Conservation (phyloP, 1,140 invertebrate genomes). For the Dreissena rostriformis region DNA sequence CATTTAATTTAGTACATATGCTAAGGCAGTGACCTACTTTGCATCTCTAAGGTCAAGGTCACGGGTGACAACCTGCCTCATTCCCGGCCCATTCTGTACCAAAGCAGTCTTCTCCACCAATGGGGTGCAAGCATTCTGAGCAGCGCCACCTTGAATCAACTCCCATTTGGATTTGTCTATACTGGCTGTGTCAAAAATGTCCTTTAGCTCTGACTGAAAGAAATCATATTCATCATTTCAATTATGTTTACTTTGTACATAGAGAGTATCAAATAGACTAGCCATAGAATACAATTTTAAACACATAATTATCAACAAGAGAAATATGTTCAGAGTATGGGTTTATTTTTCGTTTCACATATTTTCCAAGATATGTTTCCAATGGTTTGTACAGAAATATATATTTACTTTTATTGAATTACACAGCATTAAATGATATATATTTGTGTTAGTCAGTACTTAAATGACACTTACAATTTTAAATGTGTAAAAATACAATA, state of each 20-base stretch:
- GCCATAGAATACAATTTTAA: not conserved
- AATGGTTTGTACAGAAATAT: too few relatives aligned
- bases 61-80: constrained; percentile 73
- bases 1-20: too few relatives aligned
- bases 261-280: not conserved
- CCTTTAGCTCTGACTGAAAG: constrained; percentile 77
- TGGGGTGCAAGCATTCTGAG: constrained; percentile 70
- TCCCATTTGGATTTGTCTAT: constrained; percentile 75
- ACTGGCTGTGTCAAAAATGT: constrained; percentile 73
- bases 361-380: too few relatives aligned
- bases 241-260: not conserved
- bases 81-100: constrained; percentile 76
- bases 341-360: too few relatives aligned
- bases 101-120: constrained; percentile 77
- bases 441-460: too few relatives aligned
- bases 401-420: too few relatives aligned
- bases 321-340: too few relatives aligned
- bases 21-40: constrained; percentile 61
- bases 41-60: constrained; percentile 80
- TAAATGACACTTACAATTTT: too few relatives aligned
- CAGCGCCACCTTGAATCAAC: constrained; percentile 76
- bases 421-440: too few relatives aligned
- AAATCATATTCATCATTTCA: not conserved
- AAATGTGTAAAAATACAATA: too few relatives aligned
- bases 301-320: too few relatives aligned